These are phyloP conservation scores for Ectemnius lituratus DNA, from an alignment of 2,888 invertebrate species.

Conservation along the genomic window DNA sequence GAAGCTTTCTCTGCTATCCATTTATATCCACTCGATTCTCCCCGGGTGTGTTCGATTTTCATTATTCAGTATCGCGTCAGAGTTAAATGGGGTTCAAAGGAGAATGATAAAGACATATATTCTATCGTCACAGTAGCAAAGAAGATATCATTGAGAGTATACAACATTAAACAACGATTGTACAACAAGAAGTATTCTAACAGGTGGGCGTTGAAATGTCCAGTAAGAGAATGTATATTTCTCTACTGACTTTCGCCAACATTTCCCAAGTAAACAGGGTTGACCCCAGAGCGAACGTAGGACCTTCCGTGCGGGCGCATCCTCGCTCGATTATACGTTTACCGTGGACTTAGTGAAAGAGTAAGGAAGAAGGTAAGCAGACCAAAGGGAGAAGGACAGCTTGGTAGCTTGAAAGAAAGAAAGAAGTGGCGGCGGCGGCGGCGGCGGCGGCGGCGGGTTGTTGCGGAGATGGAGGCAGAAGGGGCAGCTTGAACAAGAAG, in stretches of 20 bases:
- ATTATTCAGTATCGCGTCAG: conserved; percentile 8
- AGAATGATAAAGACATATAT: no score
- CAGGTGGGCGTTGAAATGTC: no score
- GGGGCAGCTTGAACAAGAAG: neutral
- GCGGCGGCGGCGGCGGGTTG: no score
- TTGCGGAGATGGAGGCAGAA: conserved; percentile 5
- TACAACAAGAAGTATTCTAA: no score
- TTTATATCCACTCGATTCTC: neutral
- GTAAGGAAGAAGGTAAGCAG: neutral
- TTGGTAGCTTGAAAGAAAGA: no score
- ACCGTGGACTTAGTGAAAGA: neutral
- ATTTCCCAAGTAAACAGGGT: neutral
- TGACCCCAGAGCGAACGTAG: neutral
- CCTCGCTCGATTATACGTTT: neutral
- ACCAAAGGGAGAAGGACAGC: neutral
- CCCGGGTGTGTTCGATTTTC: neutral
- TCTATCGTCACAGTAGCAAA: no score
- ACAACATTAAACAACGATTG: no score
- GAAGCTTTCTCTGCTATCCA: neutral
- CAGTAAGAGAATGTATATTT: no score
- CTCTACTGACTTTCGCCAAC: no score
- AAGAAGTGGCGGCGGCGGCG: no score
- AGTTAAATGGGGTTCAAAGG: conserved; percentile 1
- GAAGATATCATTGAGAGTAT: no score
- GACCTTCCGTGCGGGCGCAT: neutral